phyloP scores from a whole-genome alignment of 2,113 vertebrate genomes.

The Oryzias celebensis region DNA sequence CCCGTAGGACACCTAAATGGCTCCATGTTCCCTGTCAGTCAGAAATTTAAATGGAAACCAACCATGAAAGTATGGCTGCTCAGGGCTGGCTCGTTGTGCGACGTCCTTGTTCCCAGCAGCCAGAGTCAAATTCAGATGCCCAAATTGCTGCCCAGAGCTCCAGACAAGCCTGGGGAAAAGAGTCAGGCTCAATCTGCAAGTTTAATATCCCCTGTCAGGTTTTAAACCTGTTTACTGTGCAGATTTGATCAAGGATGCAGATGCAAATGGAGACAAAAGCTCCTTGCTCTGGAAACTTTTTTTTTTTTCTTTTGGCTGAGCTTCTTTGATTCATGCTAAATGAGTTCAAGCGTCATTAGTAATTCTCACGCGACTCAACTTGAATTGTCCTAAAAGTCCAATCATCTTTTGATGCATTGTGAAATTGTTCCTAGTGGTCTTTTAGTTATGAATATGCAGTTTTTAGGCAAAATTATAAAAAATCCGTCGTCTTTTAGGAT shows the following conservation, averaged over 20 bases:
- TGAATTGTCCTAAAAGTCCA: conserved; percentile 53
- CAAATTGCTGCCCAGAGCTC: conserved; percentile 45
- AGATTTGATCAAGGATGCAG: conserved; percentile 76
- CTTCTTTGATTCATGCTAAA: conserved; percentile 75
- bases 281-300: conserved; percentile 57
- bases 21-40: conserved; percentile 78
- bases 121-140: conserved; percentile 61
- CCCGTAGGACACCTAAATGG: conserved; percentile 76
- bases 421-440: no score
- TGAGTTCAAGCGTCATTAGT: conserved; percentile 62
- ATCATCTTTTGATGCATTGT: no score
- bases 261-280: conserved; percentile 72
- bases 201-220: conserved; percentile 77
- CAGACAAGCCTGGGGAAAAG: conserved; percentile 53
- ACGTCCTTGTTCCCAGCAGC: conserved; percentile 73
- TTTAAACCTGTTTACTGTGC: conserved; percentile 77
- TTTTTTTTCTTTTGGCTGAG: conserved; percentile 44
- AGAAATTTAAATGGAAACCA: conserved; percentile 80
- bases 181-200: conserved; percentile 71
- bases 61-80: conserved; percentile 78
- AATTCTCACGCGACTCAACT: conserved; percentile 61
- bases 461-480: no score
- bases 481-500: no score
- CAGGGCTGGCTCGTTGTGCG: conserved; percentile 66
- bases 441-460: no score